Evolutionary conservation across 2,888 invertebrate species (phyloP).

Genomic region (Pristionchus fissidentatus): DNA sequence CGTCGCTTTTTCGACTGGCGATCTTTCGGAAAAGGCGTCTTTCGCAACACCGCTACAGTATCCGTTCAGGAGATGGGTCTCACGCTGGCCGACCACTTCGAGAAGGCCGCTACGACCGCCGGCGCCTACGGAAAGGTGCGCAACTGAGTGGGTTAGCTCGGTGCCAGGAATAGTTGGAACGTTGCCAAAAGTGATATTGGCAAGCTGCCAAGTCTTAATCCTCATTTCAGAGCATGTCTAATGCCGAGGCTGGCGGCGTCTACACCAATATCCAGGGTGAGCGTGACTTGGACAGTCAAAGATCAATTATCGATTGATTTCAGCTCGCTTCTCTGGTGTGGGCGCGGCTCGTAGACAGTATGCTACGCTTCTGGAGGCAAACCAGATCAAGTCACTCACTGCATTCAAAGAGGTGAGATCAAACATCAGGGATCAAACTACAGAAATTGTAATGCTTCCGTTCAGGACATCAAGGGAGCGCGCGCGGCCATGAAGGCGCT

Average conservation of each 20-base stretch:
- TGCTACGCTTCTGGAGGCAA: not conserved
- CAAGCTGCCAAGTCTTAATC: no score
- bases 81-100: not conserved
- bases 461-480: slow-evolving; percentile 27
- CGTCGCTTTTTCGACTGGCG: not conserved
- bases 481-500: not conserved
- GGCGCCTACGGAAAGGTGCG: not conserved
- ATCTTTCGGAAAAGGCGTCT: not conserved
- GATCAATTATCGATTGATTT: slow-evolving; percentile 6
- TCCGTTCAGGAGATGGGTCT: not conserved
- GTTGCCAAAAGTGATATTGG: not conserved
- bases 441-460: no score
- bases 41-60: not conserved
- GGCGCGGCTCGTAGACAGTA: not conserved
- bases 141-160: no score
- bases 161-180: not conserved
- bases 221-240: slow-evolving; percentile 5
- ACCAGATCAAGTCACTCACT: not conserved
- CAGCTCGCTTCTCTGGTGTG: slow-evolving; percentile 13
- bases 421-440: not conserved
- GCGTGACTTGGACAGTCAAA: not conserved
- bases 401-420: slow-evolving; percentile 35
- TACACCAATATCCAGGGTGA: slow-evolving; percentile 32
- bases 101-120: slow-evolving; percentile 5
- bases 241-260: not conserved